Percentiles rank a stretch among this genome's conserved stretches.
Conservation (phyloP, 1,140 invertebrate genomes). For the Musca domestica region DNA sequence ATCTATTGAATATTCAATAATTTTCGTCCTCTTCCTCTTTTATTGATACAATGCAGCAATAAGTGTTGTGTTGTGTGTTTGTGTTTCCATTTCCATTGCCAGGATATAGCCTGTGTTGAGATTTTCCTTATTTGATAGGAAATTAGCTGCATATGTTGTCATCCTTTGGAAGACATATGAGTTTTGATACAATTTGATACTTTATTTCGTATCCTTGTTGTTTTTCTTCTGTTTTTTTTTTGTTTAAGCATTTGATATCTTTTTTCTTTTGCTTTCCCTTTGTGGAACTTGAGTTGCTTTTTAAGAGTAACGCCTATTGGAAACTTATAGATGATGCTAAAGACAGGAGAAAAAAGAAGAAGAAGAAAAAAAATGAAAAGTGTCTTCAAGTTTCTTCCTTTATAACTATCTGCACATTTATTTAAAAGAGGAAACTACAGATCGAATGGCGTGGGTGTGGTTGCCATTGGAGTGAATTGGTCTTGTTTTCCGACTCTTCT, state of each 20-base stretch:
- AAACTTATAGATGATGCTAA: neutral
- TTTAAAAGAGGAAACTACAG: constrained; percentile 6
- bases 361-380: neutral
- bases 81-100: neutral
- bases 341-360: neutral
- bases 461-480: neutral
- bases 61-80: too few species aligned
- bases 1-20: too few species aligned
- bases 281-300: neutral
- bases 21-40: too few species aligned
- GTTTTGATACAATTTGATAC: constrained; percentile 22
- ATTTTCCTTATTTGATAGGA: constrained; percentile 19
- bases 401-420: neutral
- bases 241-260: neutral
- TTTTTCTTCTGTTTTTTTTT: neutral
- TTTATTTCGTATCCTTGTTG: neutral
- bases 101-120: neutral
- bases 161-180: neutral
- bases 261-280: neutral
- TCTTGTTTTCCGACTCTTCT: too few species aligned
- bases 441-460: constrained; percentile 14
- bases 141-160: constrained; percentile 23
- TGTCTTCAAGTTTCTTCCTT: too few species aligned
- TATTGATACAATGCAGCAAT: too few species aligned
- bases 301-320: constrained; percentile 8